Evolutionary conservation across 2,113 vertebrate species (phyloP), one percentile per base, ranked within the genome.

Genomic region (Peromyscus polionotus): DNA sequence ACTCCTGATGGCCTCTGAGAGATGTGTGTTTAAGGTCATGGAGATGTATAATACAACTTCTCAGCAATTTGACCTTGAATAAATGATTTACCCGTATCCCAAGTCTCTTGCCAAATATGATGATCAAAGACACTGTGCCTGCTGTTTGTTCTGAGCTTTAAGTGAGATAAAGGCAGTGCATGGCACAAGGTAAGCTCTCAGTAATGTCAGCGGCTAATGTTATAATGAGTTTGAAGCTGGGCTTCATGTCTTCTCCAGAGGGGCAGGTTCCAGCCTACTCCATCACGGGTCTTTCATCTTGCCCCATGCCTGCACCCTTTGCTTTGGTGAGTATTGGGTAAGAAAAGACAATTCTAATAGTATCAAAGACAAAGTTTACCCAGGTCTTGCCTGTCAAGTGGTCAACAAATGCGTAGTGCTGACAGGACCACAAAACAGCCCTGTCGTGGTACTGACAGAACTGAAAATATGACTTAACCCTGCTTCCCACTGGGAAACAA

Each of bases 1-100:
- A 11, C 51, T 51, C 48, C 54, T 89, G 63, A 54, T 79, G 79
- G 36, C 42, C 42, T 17, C 6, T 31, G 31, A 17, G 67, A 45
- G 33, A 83, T 89, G 51, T 75, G 33, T 33, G 83, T 93, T 92
- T 67, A 67, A 92, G 90, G 20, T 93, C 90, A 75, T 9, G 68
- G 57, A 57, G 16, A 59, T 68, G 68, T 61, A 13, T 87, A 65
- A 84, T 22, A 68, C 13, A 4, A 65, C 42, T 96, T 93, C 73
- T 14, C 59, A 93, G 86, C 26, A 92, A 54, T 70, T 90, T 68
- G 91, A 87, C 36, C 12, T 61, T 65, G 63, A 83, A 24, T 86
- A 94, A 85, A 10, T 80, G 59, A 68, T 48, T 91, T 89, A 31
- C 11, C 10, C n/a, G 42, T 3, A n/a, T 45, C 51, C 12, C 51